Conservation (phyloP, 1,140 invertebrate genomes). For the Hormaphis cornu region DNA sequence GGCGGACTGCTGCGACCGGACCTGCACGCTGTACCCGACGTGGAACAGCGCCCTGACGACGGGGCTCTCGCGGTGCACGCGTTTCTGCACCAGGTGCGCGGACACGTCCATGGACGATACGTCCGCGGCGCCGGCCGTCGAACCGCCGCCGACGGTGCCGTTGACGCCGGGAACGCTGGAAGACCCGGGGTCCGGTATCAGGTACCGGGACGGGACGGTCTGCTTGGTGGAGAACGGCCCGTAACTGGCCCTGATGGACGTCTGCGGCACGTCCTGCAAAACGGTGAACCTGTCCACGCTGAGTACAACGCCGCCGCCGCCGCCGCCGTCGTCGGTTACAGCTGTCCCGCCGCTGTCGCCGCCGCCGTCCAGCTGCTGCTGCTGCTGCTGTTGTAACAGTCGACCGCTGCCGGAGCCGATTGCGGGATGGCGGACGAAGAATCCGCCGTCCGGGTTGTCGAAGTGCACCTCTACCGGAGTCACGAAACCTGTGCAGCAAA, state of each 20-base stretch:
- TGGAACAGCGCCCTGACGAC: conserved; percentile 82
- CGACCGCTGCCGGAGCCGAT: neutral
- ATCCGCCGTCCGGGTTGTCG: conserved; percentile 79
- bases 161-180: conserved; percentile 74
- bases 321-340: neutral
- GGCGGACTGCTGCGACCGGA: conserved; percentile 38
- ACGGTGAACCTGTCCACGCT: conserved; percentile 77
- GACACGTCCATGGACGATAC: conserved; percentile 62
- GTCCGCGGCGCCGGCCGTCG: conserved; percentile 51
- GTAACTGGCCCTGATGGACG: conserved; percentile 77
- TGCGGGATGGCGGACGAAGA: conserved; percentile 67
- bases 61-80: conserved; percentile 72
- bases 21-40: conserved; percentile 47
- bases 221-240: conserved; percentile 88
- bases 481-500: conserved; percentile 24
- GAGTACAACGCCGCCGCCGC: conserved; percentile 46
- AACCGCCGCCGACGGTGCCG: conserved; percentile 72
- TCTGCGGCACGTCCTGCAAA: conserved; percentile 73
- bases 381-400: conserved; percentile 30
- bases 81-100: conserved; percentile 76
- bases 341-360: conserved; percentile 13
- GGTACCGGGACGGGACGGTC: conserved; percentile 79
- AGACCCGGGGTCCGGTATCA: conserved; percentile 79
- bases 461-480: conserved; percentile 70
- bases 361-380: conserved; percentile 45